Evolutionary conservation across 2,797 vertebrate species (phyloP), one percentile per base, ranked within the genome.

Genomic region (Danio albolineatus): DNA sequence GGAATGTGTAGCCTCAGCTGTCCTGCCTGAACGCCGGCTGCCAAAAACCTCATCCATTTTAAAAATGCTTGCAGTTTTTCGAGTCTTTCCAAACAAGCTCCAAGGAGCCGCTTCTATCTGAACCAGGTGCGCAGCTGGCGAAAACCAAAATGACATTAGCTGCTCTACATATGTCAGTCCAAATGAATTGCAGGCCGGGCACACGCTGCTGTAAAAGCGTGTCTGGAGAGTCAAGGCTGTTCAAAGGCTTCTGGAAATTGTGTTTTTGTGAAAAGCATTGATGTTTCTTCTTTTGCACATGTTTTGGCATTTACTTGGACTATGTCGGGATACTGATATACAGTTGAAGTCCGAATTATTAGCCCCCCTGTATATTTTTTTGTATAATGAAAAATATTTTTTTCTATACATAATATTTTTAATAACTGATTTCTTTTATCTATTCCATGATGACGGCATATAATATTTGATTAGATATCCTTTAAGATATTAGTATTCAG

Each of bases 81-180:
- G 66, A 76, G 44, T 80, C 59, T 84, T 89, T 89, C 87, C 87
- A 91, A 91, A 90, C 90, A 91, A 87, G 88, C 88, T 86, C 87
- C 85, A 83, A 79, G 91, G 89, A 83, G 82, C 91, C n/a, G 12
- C 13, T n/a, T 80, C 61, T 14, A 43, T 65, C 36, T 10, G 72
- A 62, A 79, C 61, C 72, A 65, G 46, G 61, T 65, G 62, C 5
- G 4, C 72, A 71, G 56, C 82, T 75, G 56, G 57, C 43, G 28
- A 41, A 19, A 16, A 16, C 43, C 21, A 7, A 60, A 66, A 70
- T 51, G 10, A 69, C 54, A 69, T 78, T 74, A 71, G 67, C 76
- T 69, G 71, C 48, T 79, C 72, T 62, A 71, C 77, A 83, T 75
- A 48, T 71, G 77, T 69, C 82, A 76, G 16, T 79, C 62, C 56